A percentile compares a stretch with the other conserved stretches of the same genome.
phyloP scores from a whole-genome alignment of 2,888 invertebrate species.

The Thera obeliscata region DNA sequence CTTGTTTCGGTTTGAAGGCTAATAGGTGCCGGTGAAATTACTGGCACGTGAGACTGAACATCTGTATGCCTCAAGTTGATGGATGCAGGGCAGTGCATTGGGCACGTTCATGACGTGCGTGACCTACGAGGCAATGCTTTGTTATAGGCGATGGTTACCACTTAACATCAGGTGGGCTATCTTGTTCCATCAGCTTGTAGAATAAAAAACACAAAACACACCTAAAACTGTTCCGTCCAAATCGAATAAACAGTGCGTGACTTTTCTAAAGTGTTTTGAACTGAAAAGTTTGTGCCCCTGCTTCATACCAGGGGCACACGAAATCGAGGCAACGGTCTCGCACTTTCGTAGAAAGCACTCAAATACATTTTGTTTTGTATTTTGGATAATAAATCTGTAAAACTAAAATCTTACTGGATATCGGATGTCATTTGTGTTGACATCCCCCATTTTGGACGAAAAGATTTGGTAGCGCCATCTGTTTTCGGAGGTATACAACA shows the following conservation, averaged over 20 bases:
- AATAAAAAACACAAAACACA: conserved; percentile 35
- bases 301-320: conserved; percentile 19
- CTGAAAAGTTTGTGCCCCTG: conserved; percentile 8
- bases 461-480: background rate
- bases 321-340: background rate
- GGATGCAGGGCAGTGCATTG: no score
- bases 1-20: no score
- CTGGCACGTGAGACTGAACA: no score
- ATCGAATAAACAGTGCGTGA: conserved; percentile 70
- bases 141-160: no score
- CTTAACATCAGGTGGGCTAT: no score
- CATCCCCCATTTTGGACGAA: no score
- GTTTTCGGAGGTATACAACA: background rate
- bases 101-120: no score
- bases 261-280: conserved; percentile 40
- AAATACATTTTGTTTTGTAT: conserved; percentile 19
- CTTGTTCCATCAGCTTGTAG: no score
- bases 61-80: no score
- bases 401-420: background rate
- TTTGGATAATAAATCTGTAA: background rate
- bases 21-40: no score
- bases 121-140: no score
- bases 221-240: conserved; percentile 71
- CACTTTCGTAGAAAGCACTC: conserved; percentile 10
- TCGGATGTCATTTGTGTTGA: conserved; percentile 1